Conservation (phyloP, 2,113 vertebrate genomes). For the Mugil cephalus region DNA sequence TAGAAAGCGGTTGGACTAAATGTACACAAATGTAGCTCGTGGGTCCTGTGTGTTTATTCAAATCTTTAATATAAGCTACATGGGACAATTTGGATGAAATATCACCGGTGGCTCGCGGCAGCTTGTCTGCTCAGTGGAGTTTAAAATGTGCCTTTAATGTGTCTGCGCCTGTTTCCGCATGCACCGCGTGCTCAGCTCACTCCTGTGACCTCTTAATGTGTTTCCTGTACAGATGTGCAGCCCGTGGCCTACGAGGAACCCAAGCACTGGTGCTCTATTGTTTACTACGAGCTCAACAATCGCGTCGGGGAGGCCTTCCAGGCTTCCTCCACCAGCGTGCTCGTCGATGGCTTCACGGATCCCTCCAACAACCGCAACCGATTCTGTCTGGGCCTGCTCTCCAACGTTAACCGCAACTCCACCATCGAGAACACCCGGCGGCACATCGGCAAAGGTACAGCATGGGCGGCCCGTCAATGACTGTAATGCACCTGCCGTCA, state of each 20-base stretch:
- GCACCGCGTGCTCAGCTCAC: slow-evolving; percentile 12
- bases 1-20: slow-evolving; percentile 20
- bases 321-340: slow-evolving; percentile 95
- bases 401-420: slow-evolving; percentile 99
- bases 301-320: slow-evolving; percentile 97
- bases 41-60: slow-evolving; percentile 45
- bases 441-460: slow-evolving; percentile 96
- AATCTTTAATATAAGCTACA: slow-evolving; percentile 43
- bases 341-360: slow-evolving; percentile 99
- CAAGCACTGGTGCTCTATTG: slow-evolving; percentile 99
- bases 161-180: slow-evolving; percentile 25
- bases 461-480: neutral
- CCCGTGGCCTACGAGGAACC: slow-evolving; percentile 97
- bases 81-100: slow-evolving; percentile 37
- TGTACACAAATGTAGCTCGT: slow-evolving; percentile 40
- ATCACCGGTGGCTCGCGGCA: slow-evolving; percentile 34
- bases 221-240: slow-evolving; percentile 92
- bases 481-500: neutral
- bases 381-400: slow-evolving; percentile 98
- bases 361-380: slow-evolving; percentile 99
- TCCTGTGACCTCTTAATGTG: slow-evolving; percentile 45
- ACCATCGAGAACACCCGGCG: slow-evolving; percentile 98
- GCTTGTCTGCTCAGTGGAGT: slow-evolving; percentile 33
- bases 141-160: slow-evolving; percentile 34
- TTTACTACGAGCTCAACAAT: slow-evolving; percentile 99